A percentile compares a stretch with the other conserved stretches of the same genome.
phyloP scores from a whole-genome alignment of 2,797 vertebrate genomes.

The Amblyraja radiata region DNA sequence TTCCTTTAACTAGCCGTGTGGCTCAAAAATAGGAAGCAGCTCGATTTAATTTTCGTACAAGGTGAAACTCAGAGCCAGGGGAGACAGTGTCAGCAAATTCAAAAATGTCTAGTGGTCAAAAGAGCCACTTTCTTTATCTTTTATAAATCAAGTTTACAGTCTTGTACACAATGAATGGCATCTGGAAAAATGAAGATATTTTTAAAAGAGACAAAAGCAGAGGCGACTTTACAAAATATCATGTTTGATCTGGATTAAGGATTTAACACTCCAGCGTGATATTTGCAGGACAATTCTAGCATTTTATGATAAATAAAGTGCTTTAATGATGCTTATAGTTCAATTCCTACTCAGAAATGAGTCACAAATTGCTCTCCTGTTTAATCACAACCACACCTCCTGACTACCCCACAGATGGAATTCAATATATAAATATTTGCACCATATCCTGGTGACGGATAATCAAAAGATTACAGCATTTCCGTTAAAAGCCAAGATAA shows the following conservation, averaged over 20 bases:
- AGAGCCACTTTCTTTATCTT: neutral
- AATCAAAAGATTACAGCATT: slow-evolving; percentile 3
- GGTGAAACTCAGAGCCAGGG: neutral
- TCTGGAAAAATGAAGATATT: neutral
- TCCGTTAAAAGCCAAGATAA: neutral
- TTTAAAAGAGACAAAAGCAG: neutral
- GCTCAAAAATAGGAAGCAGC: neutral
- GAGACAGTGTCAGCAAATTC: neutral
- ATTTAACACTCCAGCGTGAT: neutral
- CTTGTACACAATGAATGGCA: neutral
- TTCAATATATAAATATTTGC: neutral
- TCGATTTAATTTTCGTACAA: neutral
- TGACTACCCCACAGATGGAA: neutral
- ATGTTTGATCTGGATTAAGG: no score
- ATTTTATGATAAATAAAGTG: neutral
- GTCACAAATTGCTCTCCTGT: neutral
- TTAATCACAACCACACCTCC: neutral
- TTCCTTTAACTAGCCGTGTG: no score
- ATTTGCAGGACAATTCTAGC: no score
- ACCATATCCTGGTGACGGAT: neutral
- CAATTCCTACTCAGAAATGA: neutral
- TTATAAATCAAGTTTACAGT: neutral
- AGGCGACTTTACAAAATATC: neutral
- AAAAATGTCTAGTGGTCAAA: neutral
- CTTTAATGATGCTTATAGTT: neutral